Evolutionary conservation across 2,797 vertebrate species (phyloP), one percentile per base, ranked within the genome.

Genomic region (Betta splendens): DNA sequence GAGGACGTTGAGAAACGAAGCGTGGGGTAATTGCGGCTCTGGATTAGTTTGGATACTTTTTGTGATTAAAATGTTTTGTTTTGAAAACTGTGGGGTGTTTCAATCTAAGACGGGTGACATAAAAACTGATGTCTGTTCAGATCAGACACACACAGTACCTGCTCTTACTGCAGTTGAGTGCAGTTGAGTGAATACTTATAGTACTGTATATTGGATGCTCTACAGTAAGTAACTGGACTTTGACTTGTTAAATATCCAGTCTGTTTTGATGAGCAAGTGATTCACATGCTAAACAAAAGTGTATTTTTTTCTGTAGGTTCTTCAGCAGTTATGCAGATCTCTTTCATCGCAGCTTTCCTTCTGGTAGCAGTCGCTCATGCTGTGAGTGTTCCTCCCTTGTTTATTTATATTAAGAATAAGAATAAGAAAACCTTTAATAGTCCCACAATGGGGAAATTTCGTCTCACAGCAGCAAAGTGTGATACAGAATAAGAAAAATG

Each of bases 341-440:
- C 82, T 53, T 72, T 60, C 55, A 7, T 88, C 18, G 12, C 63
- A 6, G 45, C 18, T 17, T 59, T 86, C 25, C 52, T 81, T 18
- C 25, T 87, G 44, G 49, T 80, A 26, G 73, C 75, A 43, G 81
- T 61, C 0, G 59, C 58, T 43, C 78, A 76, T 53, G 35, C 0
- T n/a, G 86, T 88, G 32, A 85, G 83, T 84, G 35, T 37, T 16
- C 2, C 9, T n/a, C 28, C 23, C 13, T n/a, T n/a, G n/a, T n/a
- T n/a, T n/a, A n/a, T n/a, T n/a, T n/a, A n/a, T n/a, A n/a, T n/a
- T n/a, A n/a, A n/a, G n/a, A n/a, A n/a, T n/a, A n/a, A n/a, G n/a
- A n/a, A n/a, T n/a, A n/a, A n/a, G n/a, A n/a, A n/a, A n/a, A n/a
- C n/a, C n/a, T n/a, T n/a, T n/a, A n/a, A n/a, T n/a, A n/a, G n/a